Evolutionary conservation across 2,888 invertebrate species (phyloP), one percentile per base, ranked within the genome.

Genomic region (Phaonia tiefii): DNA sequence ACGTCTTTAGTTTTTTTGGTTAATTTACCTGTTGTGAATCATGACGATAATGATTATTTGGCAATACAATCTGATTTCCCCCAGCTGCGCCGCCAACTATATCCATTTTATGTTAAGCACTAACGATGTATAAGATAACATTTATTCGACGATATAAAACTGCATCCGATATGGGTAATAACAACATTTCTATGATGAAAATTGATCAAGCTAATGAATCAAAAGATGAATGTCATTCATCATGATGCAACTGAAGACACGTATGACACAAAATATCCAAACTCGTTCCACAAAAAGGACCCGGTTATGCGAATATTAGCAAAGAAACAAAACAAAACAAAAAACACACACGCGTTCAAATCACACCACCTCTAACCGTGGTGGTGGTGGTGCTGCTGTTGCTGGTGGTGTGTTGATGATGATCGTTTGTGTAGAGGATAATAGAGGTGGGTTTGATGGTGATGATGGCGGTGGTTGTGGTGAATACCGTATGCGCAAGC

Each of bases 31-130:
- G 90, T 85, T 86, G 86, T 80, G 89, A 87, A 85, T 91, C 91
- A 87, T 88, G 89, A 70, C 90, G 90, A 88, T 89, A 90, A 86
- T 90, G 90, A 88, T 91, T 91, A 86, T 91, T 91, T 79, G 90
- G 90, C 86, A 91, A 87, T 84, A 88, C 88, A 85, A 89, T 87
- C 85, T 89, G 89, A 87, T 89, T 90, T 85, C 87, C 86, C 85
- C 87, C 86, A 75, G 86, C 83, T 75, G 86, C 80, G 79, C 86
- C 84, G 83, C 89, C 89, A 83, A 88, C 88, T 83, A 89, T 88
- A 89, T 90, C 90, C 90, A 90, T 90, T 84, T 86, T 89, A 84
- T 79, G 80, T 75, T 15, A 44, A 58, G 25, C n/a, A 42, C 56
- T 39, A 49, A 20, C 49, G 39, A 31, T 56, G 54, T 17, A 54